Evolutionary conservation across 2,888 invertebrate genomes (phyloP).

Genomic region (Ommatoiulus sabulosus): DNA sequence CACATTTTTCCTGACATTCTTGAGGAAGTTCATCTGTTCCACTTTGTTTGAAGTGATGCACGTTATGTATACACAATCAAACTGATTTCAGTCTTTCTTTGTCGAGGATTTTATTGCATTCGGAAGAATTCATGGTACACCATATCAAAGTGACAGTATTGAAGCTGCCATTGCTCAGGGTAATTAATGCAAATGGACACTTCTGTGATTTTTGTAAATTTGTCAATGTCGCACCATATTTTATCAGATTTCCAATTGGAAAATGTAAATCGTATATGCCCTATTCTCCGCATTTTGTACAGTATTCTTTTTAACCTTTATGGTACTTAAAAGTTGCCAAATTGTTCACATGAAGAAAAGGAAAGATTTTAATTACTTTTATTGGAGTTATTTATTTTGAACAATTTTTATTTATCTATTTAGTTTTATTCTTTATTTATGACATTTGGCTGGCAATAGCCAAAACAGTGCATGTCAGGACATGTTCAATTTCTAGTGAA

Average conservation of each 20-base stretch:
- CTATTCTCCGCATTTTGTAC: not conserved
- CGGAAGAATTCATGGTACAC: not conserved
- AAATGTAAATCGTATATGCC: not conserved
- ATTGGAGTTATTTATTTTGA: constrained; percentile 41
- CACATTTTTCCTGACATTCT: not conserved
- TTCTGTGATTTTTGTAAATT: constrained; percentile 44
- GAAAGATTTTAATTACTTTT: constrained; percentile 1
- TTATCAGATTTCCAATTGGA: constrained; percentile 9
- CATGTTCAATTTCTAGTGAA: not conserved
- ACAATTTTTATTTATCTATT: constrained; percentile 24
- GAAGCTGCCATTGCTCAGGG: constrained; percentile 39
- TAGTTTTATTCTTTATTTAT: constrained; percentile 33
- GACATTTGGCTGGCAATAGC: not conserved
- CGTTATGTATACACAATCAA: not conserved
- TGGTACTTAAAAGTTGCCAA: not conserved
- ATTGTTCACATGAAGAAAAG: not conserved
- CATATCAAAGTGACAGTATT: not conserved
- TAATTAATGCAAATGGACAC: constrained; percentile 23
- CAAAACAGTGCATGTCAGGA: not conserved
- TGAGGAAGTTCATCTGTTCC: not conserved
- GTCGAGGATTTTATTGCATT: not conserved
- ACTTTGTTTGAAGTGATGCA: not conserved
- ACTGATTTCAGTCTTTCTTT: not conserved
- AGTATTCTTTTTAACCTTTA: not conserved
- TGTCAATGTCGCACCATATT: not conserved